Base-by-base conservation (phyloP, 2,797 vertebrate species). In the Cercopithecus hamlyni region DNA sequence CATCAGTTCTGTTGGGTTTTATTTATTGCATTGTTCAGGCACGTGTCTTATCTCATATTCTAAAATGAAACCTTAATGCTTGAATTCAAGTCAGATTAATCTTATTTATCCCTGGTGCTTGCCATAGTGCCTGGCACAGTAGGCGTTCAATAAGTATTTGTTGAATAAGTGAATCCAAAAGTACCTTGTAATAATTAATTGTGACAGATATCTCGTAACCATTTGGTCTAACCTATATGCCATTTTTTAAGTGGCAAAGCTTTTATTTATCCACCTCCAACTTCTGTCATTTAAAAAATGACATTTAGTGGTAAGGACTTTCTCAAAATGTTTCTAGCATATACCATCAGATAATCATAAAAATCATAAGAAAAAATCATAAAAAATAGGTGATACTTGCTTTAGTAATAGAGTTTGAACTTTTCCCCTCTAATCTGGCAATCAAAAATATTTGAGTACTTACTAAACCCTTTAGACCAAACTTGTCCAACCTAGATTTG, bases 341-440 rank as follows among this genome's bases (percentile, higher is more conserved):
- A 8, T 6, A 52, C 41, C 41, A 93, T 27, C 36, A 94, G 79
- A n/a, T 87, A 50, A 67, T 94, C 55, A 80, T 70, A 96, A 94
- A 92, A 50, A 50, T 50, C 48, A 50, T 50, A 15, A 13, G 0
- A 50, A 50, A 50, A 50, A 50, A 50, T 50, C 48, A 50, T 50
- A 50, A 50, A 50, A 50, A 83, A 39, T 64, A 77, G 57, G 17
- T 73, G 85, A 22, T 73, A 27, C 79, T 89, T 95, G 50, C 92
- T 96, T 88, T 41, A 73, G 58, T 87, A 94, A 84, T 93, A 50
- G 91, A 96, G 36, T 85, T 94, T 77, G 64, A 94, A 86, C 39
- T 81, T 94, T 94, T 67, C 70, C 61, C 20, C 72, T 92, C 27
- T 93, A 27, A 84, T 72, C 67, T 93, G 30, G 88, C 50, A 76